phyloP scores from a whole-genome alignment of 2,888 invertebrate genomes.

The Coelinius sp. region DNA sequence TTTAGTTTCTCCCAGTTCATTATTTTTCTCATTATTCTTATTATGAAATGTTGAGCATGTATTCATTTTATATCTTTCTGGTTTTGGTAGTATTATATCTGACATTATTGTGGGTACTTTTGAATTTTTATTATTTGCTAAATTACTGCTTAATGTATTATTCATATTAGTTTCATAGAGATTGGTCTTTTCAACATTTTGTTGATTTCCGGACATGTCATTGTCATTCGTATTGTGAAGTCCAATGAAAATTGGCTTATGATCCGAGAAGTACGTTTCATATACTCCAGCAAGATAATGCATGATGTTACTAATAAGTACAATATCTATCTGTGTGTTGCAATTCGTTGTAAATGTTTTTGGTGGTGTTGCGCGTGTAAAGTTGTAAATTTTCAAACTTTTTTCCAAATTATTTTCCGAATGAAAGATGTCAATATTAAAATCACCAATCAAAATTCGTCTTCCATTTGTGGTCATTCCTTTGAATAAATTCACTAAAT shows the following conservation, averaged over 20 bases:
- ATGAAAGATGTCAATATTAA: conserved; percentile 4
- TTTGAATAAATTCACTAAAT: not conserved
- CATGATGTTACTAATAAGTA: conserved; percentile 32
- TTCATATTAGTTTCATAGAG: no score
- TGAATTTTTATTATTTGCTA: no score
- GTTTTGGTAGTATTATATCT: no score
- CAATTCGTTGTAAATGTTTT: conserved; percentile 37
- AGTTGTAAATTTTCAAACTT: conserved; percentile 23
- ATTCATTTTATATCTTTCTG: no score
- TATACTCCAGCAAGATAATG: conserved; percentile 24
- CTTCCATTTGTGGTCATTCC: not conserved
- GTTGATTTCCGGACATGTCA: no score
- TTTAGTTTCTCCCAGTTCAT: no score
- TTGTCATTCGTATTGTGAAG: no score
- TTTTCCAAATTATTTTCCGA: conserved; percentile 29
- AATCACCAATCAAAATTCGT: not conserved
- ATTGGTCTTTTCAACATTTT: no score
- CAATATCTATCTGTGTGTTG: conserved; percentile 40
- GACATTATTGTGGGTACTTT: no score
- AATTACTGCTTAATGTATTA: no score
- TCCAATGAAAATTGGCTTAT: conserved; percentile 39
- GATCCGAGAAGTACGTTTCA: conserved; percentile 37
- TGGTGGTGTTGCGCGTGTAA: not conserved
- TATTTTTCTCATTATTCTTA: no score
- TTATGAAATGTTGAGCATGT: no score